Evolutionary conservation across 2,888 invertebrate genomes (phyloP).

Genomic region (Drosophila trichaetosa): DNA sequence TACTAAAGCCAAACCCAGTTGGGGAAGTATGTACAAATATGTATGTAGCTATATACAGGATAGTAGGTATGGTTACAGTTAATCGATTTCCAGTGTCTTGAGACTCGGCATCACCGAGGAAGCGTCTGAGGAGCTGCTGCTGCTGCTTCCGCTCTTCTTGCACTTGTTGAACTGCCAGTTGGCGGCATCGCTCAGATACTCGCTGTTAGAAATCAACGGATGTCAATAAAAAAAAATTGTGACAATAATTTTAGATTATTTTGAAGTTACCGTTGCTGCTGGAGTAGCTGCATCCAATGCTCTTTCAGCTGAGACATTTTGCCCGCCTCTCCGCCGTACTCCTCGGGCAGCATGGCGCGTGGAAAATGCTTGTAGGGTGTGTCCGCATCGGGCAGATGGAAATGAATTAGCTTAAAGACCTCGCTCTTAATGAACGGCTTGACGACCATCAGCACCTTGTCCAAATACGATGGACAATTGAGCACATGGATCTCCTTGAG

Average conservation of each 20-base stretch:
- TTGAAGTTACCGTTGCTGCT: conserved; percentile 87
- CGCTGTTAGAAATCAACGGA: conserved; percentile 81
- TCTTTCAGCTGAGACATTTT: conserved; percentile 87
- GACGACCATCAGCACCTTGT: conserved; percentile 87
- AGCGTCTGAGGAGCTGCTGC: background rate
- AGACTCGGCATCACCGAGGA: conserved; percentile 52
- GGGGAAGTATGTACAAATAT: conserved; percentile 11
- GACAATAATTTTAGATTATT: background rate
- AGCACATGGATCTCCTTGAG: conserved; percentile 89
- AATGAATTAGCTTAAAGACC: conserved; percentile 89
- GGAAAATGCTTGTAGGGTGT: conserved; percentile 88
- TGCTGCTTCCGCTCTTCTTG: conserved; percentile 49
- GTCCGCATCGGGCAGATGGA: conserved; percentile 89
- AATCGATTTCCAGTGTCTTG: conserved; percentile 77
- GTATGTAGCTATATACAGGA: conserved; percentile 4
- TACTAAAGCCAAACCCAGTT: conserved; percentile 43
- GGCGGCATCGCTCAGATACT: conserved; percentile 87
- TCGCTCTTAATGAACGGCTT: conserved; percentile 89
- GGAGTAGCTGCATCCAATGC: conserved; percentile 87
- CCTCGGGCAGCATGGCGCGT: conserved; percentile 88
- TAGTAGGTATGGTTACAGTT: conserved; percentile 1
- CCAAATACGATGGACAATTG: conserved; percentile 88
- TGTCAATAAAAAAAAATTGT: background rate
- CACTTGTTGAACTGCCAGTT: conserved; percentile 85
- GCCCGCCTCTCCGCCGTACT: conserved; percentile 90